Percentiles rank a stretch among this genome's conserved stretches.
phyloP scores from a whole-genome alignment of 2,888 invertebrate genomes.

The Hirtodrosophila confusa region DNA sequence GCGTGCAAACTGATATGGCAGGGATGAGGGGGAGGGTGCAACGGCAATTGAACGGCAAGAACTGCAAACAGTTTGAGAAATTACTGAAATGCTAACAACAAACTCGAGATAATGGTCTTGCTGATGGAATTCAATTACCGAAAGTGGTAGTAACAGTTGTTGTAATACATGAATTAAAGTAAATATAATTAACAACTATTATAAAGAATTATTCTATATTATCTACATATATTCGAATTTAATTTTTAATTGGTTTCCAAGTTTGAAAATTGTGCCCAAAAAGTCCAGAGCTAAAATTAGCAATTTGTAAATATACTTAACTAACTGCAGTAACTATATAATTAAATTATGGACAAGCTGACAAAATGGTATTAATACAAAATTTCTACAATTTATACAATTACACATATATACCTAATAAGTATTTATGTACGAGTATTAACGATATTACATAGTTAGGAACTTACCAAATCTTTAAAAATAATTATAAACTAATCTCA shows the following conservation, averaged over 20 bases:
- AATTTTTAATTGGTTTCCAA: neutral
- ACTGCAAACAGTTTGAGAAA: constrained; percentile 41
- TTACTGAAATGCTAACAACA: constrained; percentile 40
- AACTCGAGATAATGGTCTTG: constrained; percentile 39
- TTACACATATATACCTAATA: constrained; percentile 25
- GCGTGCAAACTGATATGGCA: constrained; percentile 51
- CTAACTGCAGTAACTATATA: constrained; percentile 12
- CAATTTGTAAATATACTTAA: too few species aligned
- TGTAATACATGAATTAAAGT: neutral
- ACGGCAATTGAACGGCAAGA: constrained; percentile 40
- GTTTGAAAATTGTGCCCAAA: constrained; percentile 21
- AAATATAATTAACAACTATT: constrained; percentile 1
- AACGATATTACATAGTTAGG: constrained; percentile 67
- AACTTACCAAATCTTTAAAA: constrained; percentile 59
- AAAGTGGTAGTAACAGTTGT: constrained; percentile 41
- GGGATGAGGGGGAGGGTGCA: constrained; percentile 18
- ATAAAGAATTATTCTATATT: neutral
- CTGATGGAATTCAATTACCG: constrained; percentile 59
- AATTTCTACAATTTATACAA: constrained; percentile 67
- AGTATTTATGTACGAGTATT: constrained; percentile 44
- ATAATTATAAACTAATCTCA: constrained; percentile 46
- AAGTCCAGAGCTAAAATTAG: neutral
- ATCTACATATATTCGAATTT: too few species aligned
- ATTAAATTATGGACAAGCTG: constrained; percentile 10
- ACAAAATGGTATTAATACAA: constrained; percentile 45